Evolutionary conservation across 2,113 vertebrate genomes (phyloP), one percentile per base, ranked within the genome.

Genomic region (Rhagologus leucostigma): DNA sequence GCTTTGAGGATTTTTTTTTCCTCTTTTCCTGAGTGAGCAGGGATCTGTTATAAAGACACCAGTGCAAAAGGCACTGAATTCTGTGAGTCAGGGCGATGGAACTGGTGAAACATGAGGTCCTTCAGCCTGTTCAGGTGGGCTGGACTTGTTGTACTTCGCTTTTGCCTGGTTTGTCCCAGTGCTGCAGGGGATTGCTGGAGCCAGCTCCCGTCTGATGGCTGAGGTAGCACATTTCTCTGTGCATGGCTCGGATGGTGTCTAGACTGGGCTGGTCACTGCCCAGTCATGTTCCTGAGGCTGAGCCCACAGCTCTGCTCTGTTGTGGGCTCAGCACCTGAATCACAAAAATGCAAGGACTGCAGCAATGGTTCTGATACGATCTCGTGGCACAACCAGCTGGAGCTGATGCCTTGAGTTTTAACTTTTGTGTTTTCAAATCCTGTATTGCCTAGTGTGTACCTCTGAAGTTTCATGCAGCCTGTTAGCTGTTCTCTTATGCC

Each of bases 221-320:
- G 94, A 93, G 94, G 93, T 39, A 86, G 93, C 4, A 8, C 21
- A 13, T 86, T 90, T 93, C 90, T 60, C 22, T 33, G 22, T 1
- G 8, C 85, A 11, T 2, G 75, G 39, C 75, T 90, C 11, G 68
- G 20, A 9, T 1, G 10, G 65, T 3, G 89, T 96, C 92, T 96
- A 96, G 92, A 94, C 69, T 5, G 89, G 90, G 41, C 80, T 64
- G 83, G 86, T 81, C 85, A 84, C 75, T 93, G 95, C 80, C 90
- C 53, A 42, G 76, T 92, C 96, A 90, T 94, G 90, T 65, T 92
- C 53, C 47, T 1, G 0, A 71, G 75, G 79, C 82, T 88, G 88
- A 85, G 60, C 82, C 83, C 83, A 67, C 71, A 37, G 1, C 84
- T 95, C 78, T 68, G 91, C 87, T 68, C 65, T 33, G 29, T 17